A percentile compares a stretch with the other conserved stretches of the same genome.
These are phyloP conservation scores for Perodicticus potto DNA, from an alignment of 2,797 vertebrate genomes.

Conservation along the genomic window DNA sequence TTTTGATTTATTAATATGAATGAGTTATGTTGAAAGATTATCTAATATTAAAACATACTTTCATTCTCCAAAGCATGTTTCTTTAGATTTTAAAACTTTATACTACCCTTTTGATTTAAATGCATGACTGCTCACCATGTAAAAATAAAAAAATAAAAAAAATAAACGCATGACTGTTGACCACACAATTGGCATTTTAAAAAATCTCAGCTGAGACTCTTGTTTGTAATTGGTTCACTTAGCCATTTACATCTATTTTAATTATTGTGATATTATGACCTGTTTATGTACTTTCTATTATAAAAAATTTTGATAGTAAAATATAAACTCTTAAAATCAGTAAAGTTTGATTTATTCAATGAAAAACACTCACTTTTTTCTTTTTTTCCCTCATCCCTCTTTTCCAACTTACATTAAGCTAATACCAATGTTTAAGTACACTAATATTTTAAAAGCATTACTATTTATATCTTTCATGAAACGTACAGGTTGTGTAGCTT, in stretches of 20 bases:
- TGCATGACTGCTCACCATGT: neutral
- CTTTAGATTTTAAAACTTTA: neutral
- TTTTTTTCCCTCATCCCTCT: neutral
- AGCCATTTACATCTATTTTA: neutral
- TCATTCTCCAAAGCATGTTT: neutral
- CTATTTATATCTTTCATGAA: slow-evolving; percentile 7
- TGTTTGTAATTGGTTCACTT: neutral
- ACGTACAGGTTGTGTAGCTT: neutral
- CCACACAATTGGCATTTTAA: neutral
- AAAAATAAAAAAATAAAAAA: too few species aligned
- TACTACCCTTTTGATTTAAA: neutral
- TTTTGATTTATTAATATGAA: neutral
- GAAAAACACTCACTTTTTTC: neutral
- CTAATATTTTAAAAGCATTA: neutral
- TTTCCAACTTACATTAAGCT: neutral
- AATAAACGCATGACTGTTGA: neutral
- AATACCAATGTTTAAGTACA: neutral
- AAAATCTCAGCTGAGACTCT: neutral
- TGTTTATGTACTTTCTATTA: neutral
- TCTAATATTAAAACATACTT: neutral
- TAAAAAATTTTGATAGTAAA: neutral
- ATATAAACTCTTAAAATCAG: neutral
- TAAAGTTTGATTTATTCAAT: neutral
- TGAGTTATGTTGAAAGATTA: neutral
- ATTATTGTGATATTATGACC: neutral